Evolutionary conservation across 2,113 vertebrate species (phyloP).

Genomic region (Cricetomys ansorgei): DNA sequence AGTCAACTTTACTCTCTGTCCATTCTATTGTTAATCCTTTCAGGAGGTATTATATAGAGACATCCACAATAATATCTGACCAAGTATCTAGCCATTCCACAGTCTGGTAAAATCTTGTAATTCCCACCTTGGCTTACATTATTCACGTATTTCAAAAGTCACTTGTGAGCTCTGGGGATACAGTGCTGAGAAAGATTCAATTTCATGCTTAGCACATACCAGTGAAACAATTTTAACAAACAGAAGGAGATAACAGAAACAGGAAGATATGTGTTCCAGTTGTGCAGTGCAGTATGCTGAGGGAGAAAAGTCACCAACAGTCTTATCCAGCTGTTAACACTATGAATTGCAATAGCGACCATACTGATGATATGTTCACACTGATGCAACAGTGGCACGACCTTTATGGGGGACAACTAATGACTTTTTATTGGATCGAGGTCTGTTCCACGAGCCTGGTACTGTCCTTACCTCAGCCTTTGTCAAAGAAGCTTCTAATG

Average conservation of each 20-base stretch:
- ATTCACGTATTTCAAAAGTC: background rate
- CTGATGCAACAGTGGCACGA: background rate
- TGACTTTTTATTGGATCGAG: background rate
- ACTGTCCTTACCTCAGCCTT: background rate
- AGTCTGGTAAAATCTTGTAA: background rate
- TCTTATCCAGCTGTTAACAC: background rate
- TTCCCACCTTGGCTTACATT: background rate
- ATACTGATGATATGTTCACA: too few species aligned
- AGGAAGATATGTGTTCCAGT: background rate
- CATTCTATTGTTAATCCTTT: background rate
- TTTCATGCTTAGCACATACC: background rate
- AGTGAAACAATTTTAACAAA: background rate
- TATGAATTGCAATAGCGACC: background rate
- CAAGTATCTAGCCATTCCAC: background rate
- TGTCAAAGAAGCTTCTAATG: background rate
- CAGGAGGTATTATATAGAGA: background rate
- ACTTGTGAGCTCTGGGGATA: background rate
- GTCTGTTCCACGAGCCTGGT: background rate
- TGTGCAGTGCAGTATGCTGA: background rate
- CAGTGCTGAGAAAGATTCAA: background rate
- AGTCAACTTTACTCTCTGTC: background rate
- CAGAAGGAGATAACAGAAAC: background rate
- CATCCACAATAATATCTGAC: background rate
- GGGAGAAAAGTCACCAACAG: background rate
- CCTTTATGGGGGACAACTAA: background rate